Evolutionary conservation across 2,888 invertebrate species (phyloP).

Genomic region (Drosophila paramelanica): DNA sequence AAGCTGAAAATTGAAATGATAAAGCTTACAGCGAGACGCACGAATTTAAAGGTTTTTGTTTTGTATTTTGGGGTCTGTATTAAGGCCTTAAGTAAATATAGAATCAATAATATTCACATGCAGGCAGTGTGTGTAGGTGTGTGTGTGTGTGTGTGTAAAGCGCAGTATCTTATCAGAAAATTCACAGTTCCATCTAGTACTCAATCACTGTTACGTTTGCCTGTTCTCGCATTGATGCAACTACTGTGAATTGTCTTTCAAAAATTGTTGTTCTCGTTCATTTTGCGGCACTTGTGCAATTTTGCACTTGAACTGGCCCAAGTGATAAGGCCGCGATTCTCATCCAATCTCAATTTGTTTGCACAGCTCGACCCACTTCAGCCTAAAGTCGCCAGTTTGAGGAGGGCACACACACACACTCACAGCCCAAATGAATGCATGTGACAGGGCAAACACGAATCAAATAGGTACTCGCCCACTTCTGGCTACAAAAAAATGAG

Average conservation of each 20-base stretch:
- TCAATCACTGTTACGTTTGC: constrained; percentile 42
- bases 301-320: constrained; percentile 76
- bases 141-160: constrained; percentile 4
- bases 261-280: constrained; percentile 21
- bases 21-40: constrained; percentile 23
- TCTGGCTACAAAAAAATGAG: constrained; percentile 22
- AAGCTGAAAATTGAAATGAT: constrained; percentile 51
- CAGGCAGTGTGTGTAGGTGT: constrained; percentile 6
- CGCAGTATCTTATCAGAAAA: constrained; percentile 70
- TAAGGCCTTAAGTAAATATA: constrained; percentile 38
- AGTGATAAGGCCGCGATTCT: constrained; percentile 39
- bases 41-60: constrained; percentile 67
- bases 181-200: constrained; percentile 47
- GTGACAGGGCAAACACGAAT: constrained; percentile 18
- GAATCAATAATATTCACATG: constrained; percentile 45
- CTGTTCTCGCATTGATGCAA: constrained; percentile 45
- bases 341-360: constrained; percentile 70
- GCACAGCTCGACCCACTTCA: constrained; percentile 62
- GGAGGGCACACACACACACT: constrained; percentile 3
- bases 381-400: constrained; percentile 33
- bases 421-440: constrained; percentile 10
- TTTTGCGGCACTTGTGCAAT: constrained; percentile 60
- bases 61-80: constrained; percentile 13
- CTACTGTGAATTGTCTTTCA: constrained; percentile 26
- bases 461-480: constrained; percentile 13